Percentiles rank a stretch among this genome's conserved stretches.
These are phyloP conservation scores for Misgurnus mizolepis DNA, from an alignment of 2,113 vertebrate species.

Conservation along the genomic window DNA sequence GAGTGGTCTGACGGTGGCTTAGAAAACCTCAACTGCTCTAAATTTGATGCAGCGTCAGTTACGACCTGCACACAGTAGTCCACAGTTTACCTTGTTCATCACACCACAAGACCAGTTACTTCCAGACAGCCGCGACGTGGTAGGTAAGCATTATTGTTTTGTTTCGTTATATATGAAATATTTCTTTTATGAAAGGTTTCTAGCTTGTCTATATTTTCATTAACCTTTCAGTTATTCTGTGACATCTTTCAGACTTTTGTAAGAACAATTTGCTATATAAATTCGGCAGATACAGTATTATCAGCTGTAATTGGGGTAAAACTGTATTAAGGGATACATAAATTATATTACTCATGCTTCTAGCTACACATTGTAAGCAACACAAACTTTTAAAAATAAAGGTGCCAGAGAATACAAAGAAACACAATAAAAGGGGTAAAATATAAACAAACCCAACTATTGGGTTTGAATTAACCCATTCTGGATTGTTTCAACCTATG, in stretches of 20 bases:
- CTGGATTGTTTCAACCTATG: no score
- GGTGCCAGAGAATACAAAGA: no score
- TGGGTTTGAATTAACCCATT: no score
- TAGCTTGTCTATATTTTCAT: neutral
- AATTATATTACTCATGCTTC: neutral
- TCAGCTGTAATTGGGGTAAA: conserved; percentile 4
- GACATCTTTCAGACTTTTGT: neutral
- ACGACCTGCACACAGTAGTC: conserved; percentile 26
- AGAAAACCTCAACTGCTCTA: conserved; percentile 30
- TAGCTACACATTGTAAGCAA: neutral
- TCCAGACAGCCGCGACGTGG: neutral
- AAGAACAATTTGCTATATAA: neutral
- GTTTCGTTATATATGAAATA: neutral
- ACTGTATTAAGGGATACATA: conserved; percentile 13
- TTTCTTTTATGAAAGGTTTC: neutral
- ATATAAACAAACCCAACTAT: no score
- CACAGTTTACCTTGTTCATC: conserved; percentile 4
- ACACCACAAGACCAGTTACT: neutral
- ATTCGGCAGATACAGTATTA: neutral
- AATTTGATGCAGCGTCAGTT: neutral
- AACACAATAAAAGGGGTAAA: no score
- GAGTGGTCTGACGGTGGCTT: conserved; percentile 43
- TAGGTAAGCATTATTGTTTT: conserved; percentile 31
- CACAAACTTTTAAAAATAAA: no score
- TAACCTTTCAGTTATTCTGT: neutral